Conservation (phyloP, 2,888 invertebrate genomes). For the Keiferia lycopersicella region DNA sequence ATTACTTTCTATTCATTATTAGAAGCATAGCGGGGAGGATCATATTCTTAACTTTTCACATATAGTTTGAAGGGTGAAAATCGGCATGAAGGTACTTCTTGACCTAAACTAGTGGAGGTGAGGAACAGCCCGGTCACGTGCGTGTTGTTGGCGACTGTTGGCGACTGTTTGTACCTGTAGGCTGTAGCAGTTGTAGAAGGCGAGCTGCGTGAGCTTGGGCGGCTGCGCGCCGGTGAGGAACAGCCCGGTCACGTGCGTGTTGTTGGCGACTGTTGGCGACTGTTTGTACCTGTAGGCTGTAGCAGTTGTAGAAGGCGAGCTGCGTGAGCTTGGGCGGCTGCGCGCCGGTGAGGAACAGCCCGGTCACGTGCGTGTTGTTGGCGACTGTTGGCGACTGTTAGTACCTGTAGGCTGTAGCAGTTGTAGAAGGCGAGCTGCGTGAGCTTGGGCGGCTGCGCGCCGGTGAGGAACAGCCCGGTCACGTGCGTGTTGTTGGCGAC, state of each 20-base stretch:
- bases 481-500: constrained; percentile 69
- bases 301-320: constrained; percentile 69
- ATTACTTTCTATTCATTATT: no score
- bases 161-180: constrained; percentile 44
- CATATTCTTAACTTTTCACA: no score
- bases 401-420: constrained; percentile 64
- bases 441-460: constrained; percentile 52
- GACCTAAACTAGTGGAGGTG: no score
- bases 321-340: constrained; percentile 54
- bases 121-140: constrained; percentile 71
- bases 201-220: constrained; percentile 51
- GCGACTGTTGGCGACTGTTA: constrained; percentile 39
- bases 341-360: constrained; percentile 63
- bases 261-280: constrained; percentile 61
- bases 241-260: constrained; percentile 68
- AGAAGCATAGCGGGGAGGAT: no score
- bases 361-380: constrained; percentile 70
- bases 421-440: constrained; percentile 63
- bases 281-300: constrained; percentile 63
- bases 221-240: constrained; percentile 63
- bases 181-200: constrained; percentile 71
- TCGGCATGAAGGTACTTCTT: no score
- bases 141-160: constrained; percentile 56
- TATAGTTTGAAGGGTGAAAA: no score
- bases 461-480: constrained; percentile 67